These are phyloP conservation scores for Drosophila greeni DNA, from an alignment of 2,888 invertebrate genomes.

Conservation along the genomic window DNA sequence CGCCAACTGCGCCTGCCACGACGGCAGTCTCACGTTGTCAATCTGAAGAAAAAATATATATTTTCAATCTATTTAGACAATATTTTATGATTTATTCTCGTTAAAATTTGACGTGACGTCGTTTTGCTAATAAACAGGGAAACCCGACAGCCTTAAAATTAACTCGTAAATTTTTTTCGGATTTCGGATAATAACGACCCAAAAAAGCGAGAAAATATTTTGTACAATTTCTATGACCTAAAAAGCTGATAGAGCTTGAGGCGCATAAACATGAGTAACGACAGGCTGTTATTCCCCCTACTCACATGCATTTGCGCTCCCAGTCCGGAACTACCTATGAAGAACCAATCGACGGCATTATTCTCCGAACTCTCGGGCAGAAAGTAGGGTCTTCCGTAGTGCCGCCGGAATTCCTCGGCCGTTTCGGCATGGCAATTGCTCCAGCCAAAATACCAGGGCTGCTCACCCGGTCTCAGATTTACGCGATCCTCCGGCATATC, in stretches of 20 bases:
- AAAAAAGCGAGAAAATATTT: not conserved
- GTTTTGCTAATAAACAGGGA: not conserved
- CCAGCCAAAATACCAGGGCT: conserved; percentile 87
- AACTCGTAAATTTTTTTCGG: not conserved
- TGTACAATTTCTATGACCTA: not conserved
- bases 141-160: not conserved
- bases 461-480: conserved; percentile 76
- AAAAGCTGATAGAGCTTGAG: not conserved
- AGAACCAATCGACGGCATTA: conserved; percentile 96
- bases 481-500: conserved; percentile 87
- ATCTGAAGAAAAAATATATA: conserved; percentile 82
- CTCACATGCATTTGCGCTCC: conserved; percentile 96
- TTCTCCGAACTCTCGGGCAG: conserved; percentile 91
- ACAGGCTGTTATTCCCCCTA: not conserved
- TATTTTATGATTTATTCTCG: not conserved
- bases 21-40: conserved; percentile 94
- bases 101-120: not conserved
- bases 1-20: conserved; percentile 97
- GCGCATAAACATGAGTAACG: not conserved
- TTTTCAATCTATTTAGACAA: not conserved
- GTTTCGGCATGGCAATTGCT: conserved; percentile 94
- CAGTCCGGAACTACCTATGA: conserved; percentile 96
- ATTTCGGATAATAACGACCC: not conserved
- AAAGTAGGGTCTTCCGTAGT: conserved; percentile 93
- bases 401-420: conserved; percentile 86